Evolutionary conservation across 2,888 invertebrate species (phyloP), one percentile per base, ranked within the genome.

Genomic region (Orthosia gothica): DNA sequence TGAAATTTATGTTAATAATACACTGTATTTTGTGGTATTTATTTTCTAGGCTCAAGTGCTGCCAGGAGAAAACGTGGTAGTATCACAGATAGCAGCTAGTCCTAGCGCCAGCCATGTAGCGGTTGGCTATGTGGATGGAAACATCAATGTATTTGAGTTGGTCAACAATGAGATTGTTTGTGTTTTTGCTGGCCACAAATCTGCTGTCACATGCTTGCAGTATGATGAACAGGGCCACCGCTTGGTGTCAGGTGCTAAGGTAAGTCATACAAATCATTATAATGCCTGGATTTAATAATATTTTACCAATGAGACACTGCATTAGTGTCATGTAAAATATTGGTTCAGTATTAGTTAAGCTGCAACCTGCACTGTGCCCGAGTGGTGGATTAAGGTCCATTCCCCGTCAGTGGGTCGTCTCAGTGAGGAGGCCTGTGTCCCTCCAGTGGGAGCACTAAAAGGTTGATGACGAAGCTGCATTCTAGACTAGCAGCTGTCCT

Each of bases 81-180:
- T 98, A 0, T 98, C 98, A 0, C 97, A 97, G 70, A 93, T 99
- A 79, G 97, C 98, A 69, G 97, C 98, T 1, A 98, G 98, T 83
- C 98, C 98, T 0, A 98, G 98, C 91, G 98, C 98, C 72, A 96
- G 97, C 66, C 97, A 98, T 84, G 95, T 99, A 86, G 99, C 99
- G 18, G 98, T 98, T 26, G 99, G 99, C 1, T 99, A 99, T 94
- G 97, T 97, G 0, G 99, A 99, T 96, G 99, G 99, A 2, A 97
- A 97, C 58, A 97, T 99, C 0, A 98, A 98, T 93, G 97, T 99
- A 13, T 99, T 98, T 93, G 98, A 99, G 92, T 93, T 99, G 45
- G 97, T 97, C 63, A 97, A 98, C 67, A 97, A 97, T 74, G 98
- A 98, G 84, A 95, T 97, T 74, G 96, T 97, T 9, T 98, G 98